These are phyloP conservation scores for Bolinopsis microptera DNA, from an alignment of 37 sponge, comb jelly and placozoan species.

Conservation along the genomic window DNA sequence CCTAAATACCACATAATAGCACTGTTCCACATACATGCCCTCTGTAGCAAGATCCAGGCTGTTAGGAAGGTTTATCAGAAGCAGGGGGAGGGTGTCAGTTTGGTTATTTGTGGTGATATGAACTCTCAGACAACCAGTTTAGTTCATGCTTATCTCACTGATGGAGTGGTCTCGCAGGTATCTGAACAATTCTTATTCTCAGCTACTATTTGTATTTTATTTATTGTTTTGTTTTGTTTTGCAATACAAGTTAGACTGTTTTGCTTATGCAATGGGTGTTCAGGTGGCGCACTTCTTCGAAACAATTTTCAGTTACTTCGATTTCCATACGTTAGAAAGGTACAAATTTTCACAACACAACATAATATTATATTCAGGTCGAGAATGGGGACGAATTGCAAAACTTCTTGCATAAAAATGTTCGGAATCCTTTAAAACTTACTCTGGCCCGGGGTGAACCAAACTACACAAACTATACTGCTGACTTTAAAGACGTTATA, in stretches of 20 bases:
- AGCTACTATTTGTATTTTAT: too few species aligned
- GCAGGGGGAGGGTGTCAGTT: not conserved
- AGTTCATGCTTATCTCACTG: not conserved
- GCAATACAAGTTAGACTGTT: too few species aligned
- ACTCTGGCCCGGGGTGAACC: slow-evolving; percentile 20
- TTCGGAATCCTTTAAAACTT: not conserved
- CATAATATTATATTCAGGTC: too few species aligned
- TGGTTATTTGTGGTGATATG: slow-evolving; percentile 27
- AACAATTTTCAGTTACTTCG: too few species aligned
- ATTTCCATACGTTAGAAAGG: too few species aligned
- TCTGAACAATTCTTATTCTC: too few species aligned
- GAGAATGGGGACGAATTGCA: not conserved
- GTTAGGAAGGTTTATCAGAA: not conserved
- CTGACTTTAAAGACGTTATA: slow-evolving; percentile 46
- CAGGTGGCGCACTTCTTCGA: too few species aligned
- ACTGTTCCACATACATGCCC: not conserved
- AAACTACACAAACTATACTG: slow-evolving; percentile 22
- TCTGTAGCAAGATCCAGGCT: not conserved
- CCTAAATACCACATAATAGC: not conserved
- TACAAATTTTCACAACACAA: too few species aligned
- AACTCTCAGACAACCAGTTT: slow-evolving; percentile 2
- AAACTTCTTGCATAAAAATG: not conserved
- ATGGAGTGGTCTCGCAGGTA: not conserved
- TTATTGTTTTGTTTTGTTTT: too few species aligned
- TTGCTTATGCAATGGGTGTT: too few species aligned